A percentile compares a stretch with the other conserved stretches of the same genome.
Evolutionary conservation across 2,113 vertebrate genomes (phyloP).

Genomic region (Ploceus nigricollis): DNA sequence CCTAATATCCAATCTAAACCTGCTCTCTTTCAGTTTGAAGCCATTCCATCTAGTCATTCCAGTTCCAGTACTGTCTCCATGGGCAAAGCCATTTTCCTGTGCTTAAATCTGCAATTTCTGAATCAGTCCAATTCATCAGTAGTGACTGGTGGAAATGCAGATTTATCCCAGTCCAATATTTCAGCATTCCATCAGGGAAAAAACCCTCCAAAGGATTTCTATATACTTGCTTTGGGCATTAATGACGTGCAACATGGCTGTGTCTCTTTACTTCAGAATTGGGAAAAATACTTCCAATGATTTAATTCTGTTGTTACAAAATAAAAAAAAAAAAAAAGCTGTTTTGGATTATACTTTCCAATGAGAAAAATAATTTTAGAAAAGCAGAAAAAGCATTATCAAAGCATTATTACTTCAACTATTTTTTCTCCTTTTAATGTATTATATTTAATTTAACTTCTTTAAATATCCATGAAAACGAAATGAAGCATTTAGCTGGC

Average conservation of each 20-base stretch:
- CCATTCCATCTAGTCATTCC: background rate
- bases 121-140: accelerated
- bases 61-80: background rate
- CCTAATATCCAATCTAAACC: background rate
- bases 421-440: background rate
- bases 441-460: background rate
- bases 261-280: background rate
- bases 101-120: background rate
- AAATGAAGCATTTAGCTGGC: background rate
- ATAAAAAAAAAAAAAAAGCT: too few species aligned
- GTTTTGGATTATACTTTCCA: background rate
- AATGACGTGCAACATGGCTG: background rate
- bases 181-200: background rate
- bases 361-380: background rate
- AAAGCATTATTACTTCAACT: background rate
- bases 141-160: background rate
- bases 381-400: background rate
- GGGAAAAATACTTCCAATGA: background rate
- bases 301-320: background rate
- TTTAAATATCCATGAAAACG: background rate
- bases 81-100: background rate
- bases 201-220: background rate
- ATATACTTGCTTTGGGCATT: background rate
- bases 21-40: background rate
- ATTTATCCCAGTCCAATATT: background rate